A percentile compares a stretch with the other conserved stretches of the same genome.
Conservation (phyloP, 2,113 vertebrate species). For the Prochilodus magdalenae region DNA sequence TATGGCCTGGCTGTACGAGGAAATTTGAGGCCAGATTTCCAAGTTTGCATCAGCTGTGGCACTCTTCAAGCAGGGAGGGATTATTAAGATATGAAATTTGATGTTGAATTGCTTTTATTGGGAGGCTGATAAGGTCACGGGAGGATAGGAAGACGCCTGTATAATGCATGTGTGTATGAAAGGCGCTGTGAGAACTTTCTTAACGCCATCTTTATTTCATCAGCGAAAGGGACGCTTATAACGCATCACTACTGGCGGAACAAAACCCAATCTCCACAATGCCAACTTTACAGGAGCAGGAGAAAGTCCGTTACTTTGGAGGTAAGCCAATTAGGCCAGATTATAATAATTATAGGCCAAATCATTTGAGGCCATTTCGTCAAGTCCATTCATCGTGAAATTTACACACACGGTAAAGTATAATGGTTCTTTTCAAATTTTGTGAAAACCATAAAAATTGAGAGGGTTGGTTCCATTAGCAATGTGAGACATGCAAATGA, state of each 20-base stretch:
- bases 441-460: too few species aligned
- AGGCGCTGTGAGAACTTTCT: background rate
- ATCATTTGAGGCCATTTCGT: too few species aligned
- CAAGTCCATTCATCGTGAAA: too few species aligned
- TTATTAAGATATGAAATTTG: background rate
- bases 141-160: background rate
- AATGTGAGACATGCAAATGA: too few species aligned
- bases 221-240: background rate
- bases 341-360: too few species aligned
- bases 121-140: background rate
- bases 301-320: too few species aligned
- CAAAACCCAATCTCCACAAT: too few species aligned
- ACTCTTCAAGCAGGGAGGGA: background rate
- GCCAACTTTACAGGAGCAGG: too few species aligned
- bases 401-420: too few species aligned
- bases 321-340: too few species aligned
- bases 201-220: background rate
- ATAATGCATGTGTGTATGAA: background rate
- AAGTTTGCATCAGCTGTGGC: background rate
- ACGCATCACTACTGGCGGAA: background rate
- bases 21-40: background rate
- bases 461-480: too few species aligned
- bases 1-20: background rate
- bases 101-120: background rate
- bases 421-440: too few species aligned